A percentile compares a stretch with the other conserved stretches of the same genome.
These are phyloP conservation scores for Acronicta psi DNA, from an alignment of 2,888 invertebrate genomes.

Conservation along the genomic window DNA sequence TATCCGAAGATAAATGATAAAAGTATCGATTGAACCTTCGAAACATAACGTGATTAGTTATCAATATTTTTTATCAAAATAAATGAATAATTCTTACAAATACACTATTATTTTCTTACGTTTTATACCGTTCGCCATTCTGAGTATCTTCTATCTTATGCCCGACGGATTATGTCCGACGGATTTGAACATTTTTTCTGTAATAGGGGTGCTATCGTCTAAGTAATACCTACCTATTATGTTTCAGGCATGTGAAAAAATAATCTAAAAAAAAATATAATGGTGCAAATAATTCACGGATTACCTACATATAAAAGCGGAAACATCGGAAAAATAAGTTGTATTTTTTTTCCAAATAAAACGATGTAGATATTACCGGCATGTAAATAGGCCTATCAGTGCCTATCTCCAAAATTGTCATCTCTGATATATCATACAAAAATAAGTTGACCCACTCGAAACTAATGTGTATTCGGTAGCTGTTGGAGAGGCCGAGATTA, in stretches of 20 bases:
- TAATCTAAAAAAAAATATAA: too few relatives aligned
- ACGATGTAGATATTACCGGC: neutral
- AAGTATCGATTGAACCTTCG: slow-evolving; percentile 49
- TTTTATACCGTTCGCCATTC: neutral
- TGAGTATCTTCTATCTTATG: neutral
- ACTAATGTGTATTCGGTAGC: slow-evolving; percentile 83
- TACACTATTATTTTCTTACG: slow-evolving; percentile 28
- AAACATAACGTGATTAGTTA: slow-evolving; percentile 28
- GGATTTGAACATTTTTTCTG: too few relatives aligned
- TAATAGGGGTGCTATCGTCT: too few relatives aligned
- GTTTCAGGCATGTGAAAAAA: too few relatives aligned
- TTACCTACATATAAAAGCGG: too few relatives aligned
- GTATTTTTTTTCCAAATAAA: slow-evolving; percentile 20
- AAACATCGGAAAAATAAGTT: too few relatives aligned
- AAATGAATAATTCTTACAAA: slow-evolving; percentile 18
- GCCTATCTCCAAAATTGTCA: slow-evolving; percentile 53
- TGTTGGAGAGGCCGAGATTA: slow-evolving; percentile 86
- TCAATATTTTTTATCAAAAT: slow-evolving; percentile 34
- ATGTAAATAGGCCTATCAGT: slow-evolving; percentile 37
- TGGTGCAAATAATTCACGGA: too few relatives aligned
- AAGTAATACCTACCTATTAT: too few relatives aligned
- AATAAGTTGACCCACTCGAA: slow-evolving; percentile 86
- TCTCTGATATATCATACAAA: slow-evolving; percentile 77
- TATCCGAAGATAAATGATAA: slow-evolving; percentile 70
- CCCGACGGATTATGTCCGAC: too few relatives aligned